These are phyloP conservation scores for Himalopsyche kuldschensis DNA, from an alignment of 2,888 invertebrate genomes.

Conservation along the genomic window DNA sequence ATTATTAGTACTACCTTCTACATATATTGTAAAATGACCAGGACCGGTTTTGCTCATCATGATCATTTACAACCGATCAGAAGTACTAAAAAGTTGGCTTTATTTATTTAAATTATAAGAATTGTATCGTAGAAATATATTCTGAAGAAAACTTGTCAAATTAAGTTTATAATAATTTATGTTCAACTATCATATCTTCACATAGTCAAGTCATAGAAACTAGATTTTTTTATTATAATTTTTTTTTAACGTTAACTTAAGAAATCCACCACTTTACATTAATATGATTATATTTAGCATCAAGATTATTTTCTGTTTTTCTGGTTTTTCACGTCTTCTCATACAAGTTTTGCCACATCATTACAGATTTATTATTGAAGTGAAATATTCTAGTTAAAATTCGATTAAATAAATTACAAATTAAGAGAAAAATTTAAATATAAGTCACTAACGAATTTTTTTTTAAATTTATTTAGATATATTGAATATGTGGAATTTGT, in stretches of 20 bases:
- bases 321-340: neutral
- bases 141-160: neutral
- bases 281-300: neutral
- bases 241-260: neutral
- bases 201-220: neutral
- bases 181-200: neutral
- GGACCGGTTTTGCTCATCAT: no score
- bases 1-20: no score
- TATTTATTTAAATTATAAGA: no score
- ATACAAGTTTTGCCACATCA: neutral
- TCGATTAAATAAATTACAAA: neutral
- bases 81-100: no score
- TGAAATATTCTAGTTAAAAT: constrained; percentile 7
- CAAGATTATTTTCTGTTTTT: neutral
- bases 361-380: constrained; percentile 10
- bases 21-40: no score
- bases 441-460: neutral
- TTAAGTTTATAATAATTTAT: neutral
- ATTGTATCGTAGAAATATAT: neutral
- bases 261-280: neutral
- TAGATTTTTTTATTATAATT: neutral
- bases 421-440: neutral
- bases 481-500: neutral
- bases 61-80: no score
- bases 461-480: constrained; percentile 1